Evolutionary conservation across 2,113 vertebrate species (phyloP).

Genomic region (Stigmatopora nigra): DNA sequence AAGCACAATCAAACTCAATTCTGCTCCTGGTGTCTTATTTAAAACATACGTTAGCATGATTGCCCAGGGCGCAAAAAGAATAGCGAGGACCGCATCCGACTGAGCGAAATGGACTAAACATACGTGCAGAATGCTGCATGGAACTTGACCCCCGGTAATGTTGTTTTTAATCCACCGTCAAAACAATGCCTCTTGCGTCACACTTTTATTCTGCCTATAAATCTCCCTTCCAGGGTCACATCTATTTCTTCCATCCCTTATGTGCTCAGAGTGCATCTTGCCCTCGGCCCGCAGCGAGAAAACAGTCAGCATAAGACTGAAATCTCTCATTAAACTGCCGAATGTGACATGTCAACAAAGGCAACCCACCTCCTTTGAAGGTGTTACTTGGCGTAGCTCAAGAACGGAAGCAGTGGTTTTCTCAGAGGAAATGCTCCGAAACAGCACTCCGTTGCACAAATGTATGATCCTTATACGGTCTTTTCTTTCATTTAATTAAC

Average conservation of each 20-base stretch:
- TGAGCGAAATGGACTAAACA: too few relatives aligned
- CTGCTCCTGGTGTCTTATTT: too few relatives aligned
- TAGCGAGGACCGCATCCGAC: too few relatives aligned
- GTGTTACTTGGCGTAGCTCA: conserved; percentile 6
- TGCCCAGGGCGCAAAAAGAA: too few relatives aligned
- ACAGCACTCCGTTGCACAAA: background rate
- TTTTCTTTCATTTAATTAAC: conserved; percentile 49
- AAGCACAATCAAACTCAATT: too few relatives aligned
- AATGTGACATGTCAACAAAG: conserved; percentile 51
- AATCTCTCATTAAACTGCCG: conserved; percentile 40
- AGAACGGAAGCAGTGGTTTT: conserved; percentile 1
- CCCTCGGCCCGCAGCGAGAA: conserved; percentile 12
- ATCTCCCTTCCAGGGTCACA: background rate
- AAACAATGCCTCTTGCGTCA: conserved; percentile 12
- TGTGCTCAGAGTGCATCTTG: conserved; percentile 23
- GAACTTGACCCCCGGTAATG: conserved; percentile 22
- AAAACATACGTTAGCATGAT: too few relatives aligned
- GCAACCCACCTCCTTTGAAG: conserved; percentile 5
- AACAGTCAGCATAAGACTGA: conserved; percentile 33
- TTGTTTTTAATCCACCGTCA: conserved; percentile 8
- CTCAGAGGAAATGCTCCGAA: background rate
- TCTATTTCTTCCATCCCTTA: background rate
- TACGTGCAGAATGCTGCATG: conserved; percentile 32
- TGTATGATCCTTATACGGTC: background rate
- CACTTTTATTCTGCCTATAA: conserved; percentile 14